These are phyloP conservation scores for Palaemon carinicauda DNA, from an alignment of 1,140 invertebrate species.

Conservation along the genomic window DNA sequence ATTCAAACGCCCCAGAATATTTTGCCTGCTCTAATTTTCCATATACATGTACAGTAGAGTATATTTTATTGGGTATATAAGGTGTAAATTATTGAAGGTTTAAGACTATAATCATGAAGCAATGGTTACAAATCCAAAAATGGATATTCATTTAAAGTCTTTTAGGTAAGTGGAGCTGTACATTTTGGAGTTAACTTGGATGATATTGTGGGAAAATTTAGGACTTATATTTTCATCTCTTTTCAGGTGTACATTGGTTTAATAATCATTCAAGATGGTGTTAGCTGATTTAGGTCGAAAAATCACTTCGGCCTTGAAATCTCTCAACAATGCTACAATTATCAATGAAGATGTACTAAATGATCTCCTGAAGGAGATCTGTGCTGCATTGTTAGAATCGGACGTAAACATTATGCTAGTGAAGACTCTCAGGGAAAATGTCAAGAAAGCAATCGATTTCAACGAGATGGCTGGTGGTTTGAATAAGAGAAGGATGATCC, in stretches of 20 bases:
- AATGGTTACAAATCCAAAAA: too few relatives aligned
- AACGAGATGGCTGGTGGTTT: slow-evolving; percentile 97
- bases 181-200: too few relatives aligned
- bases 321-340: slow-evolving; percentile 90
- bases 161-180: too few relatives aligned
- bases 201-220: too few relatives aligned
- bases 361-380: slow-evolving; percentile 99
- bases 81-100: too few relatives aligned
- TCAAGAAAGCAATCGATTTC: slow-evolving; percentile 91
- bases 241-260: neutral
- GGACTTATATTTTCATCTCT: too few relatives aligned
- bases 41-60: too few relatives aligned
- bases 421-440: slow-evolving; percentile 80
- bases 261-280: slow-evolving; percentile 81
- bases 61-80: too few relatives aligned
- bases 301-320: slow-evolving; percentile 97
- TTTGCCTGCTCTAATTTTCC: too few relatives aligned
- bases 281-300: slow-evolving; percentile 99
- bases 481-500: slow-evolving; percentile 98
- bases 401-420: slow-evolving; percentile 99
- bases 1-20: too few relatives aligned
- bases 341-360: slow-evolving; percentile 82
- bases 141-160: too few relatives aligned
- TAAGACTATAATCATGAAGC: too few relatives aligned
- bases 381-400: slow-evolving; percentile 94